phyloP scores from a whole-genome alignment of 2,113 vertebrate species.

The Puffinus mauretanicus region DNA sequence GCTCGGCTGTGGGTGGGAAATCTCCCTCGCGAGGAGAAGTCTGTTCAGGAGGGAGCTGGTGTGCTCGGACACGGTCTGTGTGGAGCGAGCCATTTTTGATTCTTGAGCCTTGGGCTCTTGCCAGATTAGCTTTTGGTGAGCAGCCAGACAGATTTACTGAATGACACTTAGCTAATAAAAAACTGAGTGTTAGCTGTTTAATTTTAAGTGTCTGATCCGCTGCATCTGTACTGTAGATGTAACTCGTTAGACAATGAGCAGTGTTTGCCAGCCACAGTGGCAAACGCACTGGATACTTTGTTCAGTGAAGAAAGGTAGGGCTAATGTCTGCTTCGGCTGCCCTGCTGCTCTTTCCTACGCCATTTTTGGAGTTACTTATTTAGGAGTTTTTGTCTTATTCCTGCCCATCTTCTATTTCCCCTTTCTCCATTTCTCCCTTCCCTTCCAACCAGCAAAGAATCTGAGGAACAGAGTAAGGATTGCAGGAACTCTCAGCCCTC shows the following conservation, averaged over 20 bases:
- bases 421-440: background rate
- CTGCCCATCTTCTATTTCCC: background rate
- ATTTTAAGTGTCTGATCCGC: constrained; percentile 20
- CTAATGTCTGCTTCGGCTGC: background rate
- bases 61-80: background rate
- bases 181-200: background rate
- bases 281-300: accelerated
- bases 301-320: background rate
- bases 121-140: background rate
- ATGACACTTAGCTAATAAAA: background rate
- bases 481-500: background rate
- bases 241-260: background rate
- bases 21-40: background rate
- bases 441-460: background rate
- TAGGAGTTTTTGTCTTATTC: background rate
- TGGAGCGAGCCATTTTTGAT: background rate
- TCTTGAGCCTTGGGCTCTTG: background rate
- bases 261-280: background rate
- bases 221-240: background rate
- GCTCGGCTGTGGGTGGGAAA: accelerated
- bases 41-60: background rate
- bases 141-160: background rate
- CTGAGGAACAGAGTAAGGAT: background rate
- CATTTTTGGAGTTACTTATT: background rate
- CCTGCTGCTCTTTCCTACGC: background rate